These are phyloP conservation scores for Dendronephthya gigantea DNA, from an alignment of 64 coral and sea anemone species.

Conservation along the genomic window DNA sequence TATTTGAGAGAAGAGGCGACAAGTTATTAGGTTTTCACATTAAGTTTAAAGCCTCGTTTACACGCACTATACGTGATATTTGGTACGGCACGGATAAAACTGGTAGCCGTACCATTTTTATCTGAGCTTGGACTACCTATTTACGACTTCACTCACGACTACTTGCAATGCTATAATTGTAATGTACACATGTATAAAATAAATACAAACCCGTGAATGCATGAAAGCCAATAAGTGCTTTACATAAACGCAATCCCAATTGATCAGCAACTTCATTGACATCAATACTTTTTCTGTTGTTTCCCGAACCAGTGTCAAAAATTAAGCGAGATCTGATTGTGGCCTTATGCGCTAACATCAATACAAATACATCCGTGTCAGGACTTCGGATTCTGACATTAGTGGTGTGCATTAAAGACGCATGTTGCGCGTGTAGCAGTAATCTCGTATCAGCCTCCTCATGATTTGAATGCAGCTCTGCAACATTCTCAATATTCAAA, in stretches of 20 bases:
- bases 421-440: background rate
- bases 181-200: background rate
- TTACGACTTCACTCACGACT: too few relatives aligned
- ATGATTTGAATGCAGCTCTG: background rate
- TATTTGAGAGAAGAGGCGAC: too few relatives aligned
- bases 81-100: too few relatives aligned
- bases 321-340: background rate
- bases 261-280: constrained; percentile 11
- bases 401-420: background rate
- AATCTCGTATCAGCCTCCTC: background rate
- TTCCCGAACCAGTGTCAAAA: constrained; percentile 16
- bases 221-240: too few relatives aligned
- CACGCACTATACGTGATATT: too few relatives aligned
- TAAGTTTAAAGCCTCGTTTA: too few relatives aligned
- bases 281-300: constrained; percentile 8
- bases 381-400: background rate
- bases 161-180: background rate
- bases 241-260: constrained; percentile 9
- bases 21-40: too few relatives aligned
- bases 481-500: constrained; percentile 1
- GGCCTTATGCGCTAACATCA: background rate
- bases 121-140: too few relatives aligned
- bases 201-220: background rate
- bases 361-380: background rate
- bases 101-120: too few relatives aligned